Evolutionary conservation across 2,797 vertebrate species (phyloP).

Genomic region (Mustela erminea): DNA sequence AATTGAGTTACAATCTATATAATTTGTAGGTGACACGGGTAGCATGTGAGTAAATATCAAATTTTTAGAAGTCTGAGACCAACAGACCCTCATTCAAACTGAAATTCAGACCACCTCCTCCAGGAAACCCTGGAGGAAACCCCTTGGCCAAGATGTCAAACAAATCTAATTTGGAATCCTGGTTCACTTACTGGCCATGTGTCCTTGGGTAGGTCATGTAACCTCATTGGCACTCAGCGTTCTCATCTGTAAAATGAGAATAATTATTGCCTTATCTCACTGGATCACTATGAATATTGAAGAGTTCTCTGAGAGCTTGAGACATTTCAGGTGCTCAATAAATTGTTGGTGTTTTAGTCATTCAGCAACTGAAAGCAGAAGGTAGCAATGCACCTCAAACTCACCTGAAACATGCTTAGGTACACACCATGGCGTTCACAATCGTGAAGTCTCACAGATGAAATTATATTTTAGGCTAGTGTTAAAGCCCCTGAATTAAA

Average conservation of each 20-base stretch:
- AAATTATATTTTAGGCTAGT: neutral
- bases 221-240: neutral
- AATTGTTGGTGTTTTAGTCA: neutral
- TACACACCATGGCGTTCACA: neutral
- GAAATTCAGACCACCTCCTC: neutral
- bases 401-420: neutral
- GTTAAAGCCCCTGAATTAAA: neutral
- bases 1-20: neutral
- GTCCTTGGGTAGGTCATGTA: neutral
- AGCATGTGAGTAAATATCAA: neutral
- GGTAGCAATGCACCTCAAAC: neutral
- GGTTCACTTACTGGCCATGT: neutral
- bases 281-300: neutral
- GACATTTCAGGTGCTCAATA: neutral
- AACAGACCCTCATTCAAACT: neutral
- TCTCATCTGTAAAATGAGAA: neutral
- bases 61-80: neutral
- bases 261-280: neutral
- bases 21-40: neutral
- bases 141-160: neutral
- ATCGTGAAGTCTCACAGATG: neutral
- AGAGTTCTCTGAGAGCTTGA: neutral
- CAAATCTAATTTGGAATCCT: neutral
- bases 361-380: neutral
- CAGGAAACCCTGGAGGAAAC: neutral